Base-by-base conservation (phyloP, 2,888 invertebrate species). In the Harpalus rufipes region DNA sequence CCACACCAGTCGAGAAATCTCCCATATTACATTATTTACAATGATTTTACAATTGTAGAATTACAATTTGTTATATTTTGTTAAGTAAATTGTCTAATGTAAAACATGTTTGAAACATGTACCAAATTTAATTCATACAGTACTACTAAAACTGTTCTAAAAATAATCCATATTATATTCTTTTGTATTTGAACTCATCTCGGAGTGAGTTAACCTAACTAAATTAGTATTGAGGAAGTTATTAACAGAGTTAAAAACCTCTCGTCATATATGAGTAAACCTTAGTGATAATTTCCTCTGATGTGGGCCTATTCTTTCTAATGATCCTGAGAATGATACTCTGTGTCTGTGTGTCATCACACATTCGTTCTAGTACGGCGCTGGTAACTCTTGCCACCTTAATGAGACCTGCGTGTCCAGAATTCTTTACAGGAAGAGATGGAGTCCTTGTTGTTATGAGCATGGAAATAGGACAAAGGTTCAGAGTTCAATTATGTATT, bases 231-330 rank as follows among this genome's bases (percentile, higher is more conserved):
- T 51, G 44, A 51, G 44, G 44, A 51, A 51, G 44, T 51, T 12
- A 10, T 51, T 51, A 51, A 12, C 32, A 32, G 32, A 32, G 32
- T 32, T 32, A 32, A 32, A 32, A 12, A 51, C 44, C 44, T 51
- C 44, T 51, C 44, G 44, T 51, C 44, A 51, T 51, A 51, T 51
- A 12, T 51, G 44, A 51, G 44, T 51, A 51, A 51, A 51, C 44
- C 44, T 32, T 32, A 32, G 44, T 51, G 4, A 51, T 12, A 12
- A 12, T 51, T 51, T 51, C 44, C 44, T 51, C 44, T 5, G 44
- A 51, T 51, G 44, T 51, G 44, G 44, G 44, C 44, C 44, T 51
- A 51, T 51, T 51, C 44, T 51, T 51, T 51, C 44, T 51, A 51
- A 51, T 51, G 44, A 51, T 51, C 44, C 7, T 51, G 44, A 51